Percentiles rank a stretch among this genome's conserved stretches.
phyloP scores from a whole-genome alignment of 2,888 invertebrate species.

The Drosophila pullipes region DNA sequence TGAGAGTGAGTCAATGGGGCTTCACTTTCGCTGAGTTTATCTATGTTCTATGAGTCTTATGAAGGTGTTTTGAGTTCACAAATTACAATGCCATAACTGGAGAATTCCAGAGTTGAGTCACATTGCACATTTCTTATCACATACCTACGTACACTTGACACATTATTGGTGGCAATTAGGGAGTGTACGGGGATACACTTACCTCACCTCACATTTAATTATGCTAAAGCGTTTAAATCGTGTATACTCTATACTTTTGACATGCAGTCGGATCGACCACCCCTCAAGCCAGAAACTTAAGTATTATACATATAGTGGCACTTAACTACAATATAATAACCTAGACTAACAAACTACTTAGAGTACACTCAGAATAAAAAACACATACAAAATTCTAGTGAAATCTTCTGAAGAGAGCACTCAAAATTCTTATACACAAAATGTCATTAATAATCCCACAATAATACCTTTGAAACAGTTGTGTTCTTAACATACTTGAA shows the following conservation, averaged over 20 bases:
- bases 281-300: slow-evolving; percentile 4
- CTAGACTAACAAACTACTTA: slow-evolving; percentile 1
- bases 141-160: neutral
- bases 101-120: slow-evolving; percentile 33
- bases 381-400: neutral
- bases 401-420: neutral
- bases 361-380: neutral
- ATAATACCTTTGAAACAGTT: neutral
- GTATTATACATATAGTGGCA: slow-evolving; percentile 24
- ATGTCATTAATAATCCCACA: neutral
- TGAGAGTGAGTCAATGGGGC: slow-evolving; percentile 35
- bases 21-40: neutral
- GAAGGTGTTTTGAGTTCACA: slow-evolving; percentile 5
- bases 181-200: neutral
- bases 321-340: slow-evolving; percentile 22
- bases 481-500: neutral
- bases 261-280: neutral
- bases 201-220: slow-evolving; percentile 27
- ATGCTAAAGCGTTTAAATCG: slow-evolving; percentile 13
- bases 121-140: slow-evolving; percentile 31
- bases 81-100: neutral
- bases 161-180: neutral
- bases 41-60: slow-evolving; percentile 1
- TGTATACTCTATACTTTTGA: neutral
- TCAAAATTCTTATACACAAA: neutral